These are phyloP conservation scores for Calliphora vicina DNA, from an alignment of 1,140 invertebrate species.

Conservation along the genomic window DNA sequence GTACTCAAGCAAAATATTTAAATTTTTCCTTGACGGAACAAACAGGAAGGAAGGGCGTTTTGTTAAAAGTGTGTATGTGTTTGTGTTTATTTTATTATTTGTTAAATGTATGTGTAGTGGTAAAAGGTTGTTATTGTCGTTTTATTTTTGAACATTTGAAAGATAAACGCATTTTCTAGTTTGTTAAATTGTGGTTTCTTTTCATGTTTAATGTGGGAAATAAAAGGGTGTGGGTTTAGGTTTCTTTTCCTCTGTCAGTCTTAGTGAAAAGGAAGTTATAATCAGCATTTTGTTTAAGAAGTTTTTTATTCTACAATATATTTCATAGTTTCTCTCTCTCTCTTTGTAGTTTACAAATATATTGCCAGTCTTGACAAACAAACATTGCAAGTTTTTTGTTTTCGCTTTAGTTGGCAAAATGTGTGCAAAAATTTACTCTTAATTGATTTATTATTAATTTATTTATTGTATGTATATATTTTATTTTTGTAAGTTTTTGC, in stretches of 20 bases:
- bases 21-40: not conserved
- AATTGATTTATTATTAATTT: constrained; percentile 29
- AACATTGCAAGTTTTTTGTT: not conserved
- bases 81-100: no score
- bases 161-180: not conserved
- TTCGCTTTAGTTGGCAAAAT: not conserved
- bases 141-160: not conserved
- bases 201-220: not conserved
- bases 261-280: not conserved
- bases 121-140: not conserved
- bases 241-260: no score
- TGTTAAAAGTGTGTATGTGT: not conserved
- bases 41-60: not conserved
- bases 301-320: no score
- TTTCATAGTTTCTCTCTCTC: not conserved
- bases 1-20: not conserved
- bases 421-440: not conserved
- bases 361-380: not conserved
- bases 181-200: not conserved
- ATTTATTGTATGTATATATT: not conserved
- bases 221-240: not conserved
- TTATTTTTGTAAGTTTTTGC: not conserved
- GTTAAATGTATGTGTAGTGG: not conserved
- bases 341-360: not conserved
- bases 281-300: not conserved